phyloP scores from a whole-genome alignment of 1,140 invertebrate genomes.

The Drosophila repletoides region DNA sequence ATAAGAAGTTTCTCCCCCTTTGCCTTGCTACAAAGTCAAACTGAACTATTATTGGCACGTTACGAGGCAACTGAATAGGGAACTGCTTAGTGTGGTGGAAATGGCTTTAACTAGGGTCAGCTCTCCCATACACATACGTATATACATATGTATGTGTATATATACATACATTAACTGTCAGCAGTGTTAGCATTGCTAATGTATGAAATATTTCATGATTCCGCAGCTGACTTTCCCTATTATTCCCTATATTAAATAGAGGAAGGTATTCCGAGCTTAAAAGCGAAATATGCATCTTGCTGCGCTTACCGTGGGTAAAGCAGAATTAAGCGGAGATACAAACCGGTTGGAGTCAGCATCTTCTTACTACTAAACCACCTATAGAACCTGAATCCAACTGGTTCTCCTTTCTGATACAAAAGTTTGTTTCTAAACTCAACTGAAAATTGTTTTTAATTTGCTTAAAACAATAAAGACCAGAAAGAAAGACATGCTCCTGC shows the following conservation, averaged over 20 bases:
- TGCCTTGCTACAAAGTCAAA: conserved; percentile 62
- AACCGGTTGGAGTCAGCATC: too few species aligned
- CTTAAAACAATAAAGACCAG: too few species aligned
- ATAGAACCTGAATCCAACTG: too few species aligned
- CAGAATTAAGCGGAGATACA: too few species aligned
- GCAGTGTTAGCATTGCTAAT: conserved; percentile 62
- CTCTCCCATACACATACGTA: conserved; percentile 2
- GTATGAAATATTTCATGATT: conserved; percentile 78
- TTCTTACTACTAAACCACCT: too few species aligned
- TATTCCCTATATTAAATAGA: not conserved
- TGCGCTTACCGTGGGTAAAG: too few species aligned
- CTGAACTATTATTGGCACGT: conserved; percentile 67
- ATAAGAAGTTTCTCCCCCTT: conserved; percentile 49
- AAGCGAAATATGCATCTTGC: too few species aligned
- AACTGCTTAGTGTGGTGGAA: not conserved
- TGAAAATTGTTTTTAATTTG: too few species aligned
- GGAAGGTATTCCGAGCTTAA: too few species aligned
- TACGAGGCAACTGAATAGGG: conserved; percentile 8
- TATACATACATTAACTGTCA: conserved; percentile 9
- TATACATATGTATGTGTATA: conserved; percentile 12
- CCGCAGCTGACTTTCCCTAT: conserved; percentile 47
- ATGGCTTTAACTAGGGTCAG: conserved; percentile 16
- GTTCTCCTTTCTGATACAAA: too few species aligned
- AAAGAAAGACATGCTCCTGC: too few species aligned
- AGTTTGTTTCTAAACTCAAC: too few species aligned